A percentile compares a stretch with the other conserved stretches of the same genome.
Conservation (phyloP, 2,113 vertebrate species). For the Oriolus oriolus region DNA sequence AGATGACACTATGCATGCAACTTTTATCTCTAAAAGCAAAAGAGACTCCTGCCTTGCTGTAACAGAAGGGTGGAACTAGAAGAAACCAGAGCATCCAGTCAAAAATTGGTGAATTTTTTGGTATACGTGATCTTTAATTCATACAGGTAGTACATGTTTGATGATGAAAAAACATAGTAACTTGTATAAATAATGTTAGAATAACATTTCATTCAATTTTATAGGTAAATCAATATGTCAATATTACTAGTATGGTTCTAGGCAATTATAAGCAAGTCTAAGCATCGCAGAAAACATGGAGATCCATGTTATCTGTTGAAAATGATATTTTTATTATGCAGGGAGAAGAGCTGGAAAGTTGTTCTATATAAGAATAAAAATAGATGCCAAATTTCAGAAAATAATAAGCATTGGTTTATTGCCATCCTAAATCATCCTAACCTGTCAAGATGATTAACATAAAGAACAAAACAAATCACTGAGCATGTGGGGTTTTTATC, state of each 20-base stretch:
- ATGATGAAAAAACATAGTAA: not conserved
- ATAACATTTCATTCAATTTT: not conserved
- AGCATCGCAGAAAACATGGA: not conserved
- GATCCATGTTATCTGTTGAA: not conserved
- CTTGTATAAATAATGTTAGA: not conserved
- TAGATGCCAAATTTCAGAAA: not conserved
- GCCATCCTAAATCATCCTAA: not conserved
- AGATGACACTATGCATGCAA: not conserved
- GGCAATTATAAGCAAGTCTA: not conserved
- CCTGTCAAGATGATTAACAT: not conserved
- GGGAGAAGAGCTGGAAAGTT: not conserved
- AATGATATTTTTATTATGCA: not conserved
- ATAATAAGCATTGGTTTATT: not conserved
- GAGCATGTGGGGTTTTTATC: not conserved
- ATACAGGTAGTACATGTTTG: not conserved
- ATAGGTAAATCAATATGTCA: not conserved
- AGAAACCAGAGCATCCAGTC: not conserved
- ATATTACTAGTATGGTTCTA: not conserved
- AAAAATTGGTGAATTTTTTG: not conserved
- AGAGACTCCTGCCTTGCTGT: not conserved
- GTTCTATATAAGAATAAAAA: not conserved
- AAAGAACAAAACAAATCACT: not conserved
- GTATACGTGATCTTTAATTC: not conserved
- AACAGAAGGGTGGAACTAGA: not conserved
- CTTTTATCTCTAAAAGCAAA: not conserved